phyloP scores from a whole-genome alignment of 2,888 invertebrate species.

The Anarsia innoxiella region DNA sequence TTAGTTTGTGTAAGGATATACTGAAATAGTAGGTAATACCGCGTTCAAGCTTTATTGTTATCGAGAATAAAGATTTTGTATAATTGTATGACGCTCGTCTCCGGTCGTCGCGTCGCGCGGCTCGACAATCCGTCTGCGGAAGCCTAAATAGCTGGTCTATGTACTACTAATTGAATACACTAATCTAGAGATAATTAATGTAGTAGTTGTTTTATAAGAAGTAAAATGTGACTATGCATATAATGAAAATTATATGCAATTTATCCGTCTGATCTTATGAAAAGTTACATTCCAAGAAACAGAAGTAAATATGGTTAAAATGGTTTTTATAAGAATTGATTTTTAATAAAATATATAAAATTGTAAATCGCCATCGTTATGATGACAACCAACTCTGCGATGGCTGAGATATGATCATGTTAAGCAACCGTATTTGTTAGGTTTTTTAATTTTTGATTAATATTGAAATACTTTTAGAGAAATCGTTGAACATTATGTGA shows the following conservation, averaged over 20 bases:
- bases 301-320: slow-evolving; percentile 63
- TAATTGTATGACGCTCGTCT: too few species aligned
- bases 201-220: slow-evolving; percentile 74
- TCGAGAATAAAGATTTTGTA: background rate
- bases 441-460: slow-evolving; percentile 52
- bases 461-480: slow-evolving; percentile 58
- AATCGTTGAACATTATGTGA: slow-evolving; percentile 75
- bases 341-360: slow-evolving; percentile 63
- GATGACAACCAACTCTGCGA: slow-evolving; percentile 39
- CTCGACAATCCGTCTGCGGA: slow-evolving; percentile 29
- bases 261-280: slow-evolving; percentile 70
- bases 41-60: background rate
- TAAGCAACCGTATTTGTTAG: slow-evolving; percentile 53
- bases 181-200: slow-evolving; percentile 60
- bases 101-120: too few species aligned
- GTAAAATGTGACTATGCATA: slow-evolving; percentile 63
- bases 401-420: slow-evolving; percentile 37
- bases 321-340: slow-evolving; percentile 70
- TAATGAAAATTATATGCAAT: slow-evolving; percentile 67
- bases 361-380: slow-evolving; percentile 56
- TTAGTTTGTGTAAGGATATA: too few species aligned
- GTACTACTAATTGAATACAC: slow-evolving; percentile 49
- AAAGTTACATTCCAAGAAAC: slow-evolving; percentile 40
- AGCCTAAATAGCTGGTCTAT: slow-evolving; percentile 62
- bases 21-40: too few species aligned